Evolutionary conservation across 2,113 vertebrate genomes (phyloP), one percentile per base, ranked within the genome.

Genomic region (Xenopus laevis): DNA sequence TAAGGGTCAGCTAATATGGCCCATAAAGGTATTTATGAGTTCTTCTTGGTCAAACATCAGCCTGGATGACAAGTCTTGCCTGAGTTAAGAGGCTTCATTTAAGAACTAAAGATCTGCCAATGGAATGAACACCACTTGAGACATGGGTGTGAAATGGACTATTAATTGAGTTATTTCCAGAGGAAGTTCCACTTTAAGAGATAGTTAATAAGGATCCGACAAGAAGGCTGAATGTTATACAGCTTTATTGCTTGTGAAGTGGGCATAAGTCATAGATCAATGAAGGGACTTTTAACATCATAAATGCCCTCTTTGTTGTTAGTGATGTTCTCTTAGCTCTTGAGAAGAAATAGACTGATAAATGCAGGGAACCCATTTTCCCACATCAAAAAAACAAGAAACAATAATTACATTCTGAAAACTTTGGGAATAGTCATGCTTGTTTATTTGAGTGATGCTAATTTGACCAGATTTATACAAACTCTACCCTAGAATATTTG

Each of bases 11-110:
- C 45, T 70, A 70, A 64, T 70, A 70, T 69, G 74, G 64, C 67
- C 53, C 67, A 77, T 77, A 76, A 76, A 77, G 74, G 74, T 77
- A 77, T 77, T 77, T 77, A 77, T 70, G 66, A 64, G 74, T 70
- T 70, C 67, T 59, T 64, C 33, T 77, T 64, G 67, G 74, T 70
- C 74, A 70, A 70, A 13, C 53, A 55, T 70, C 47, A 70, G 74
- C 74, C 50, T 30, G 74, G 67, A 68, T 77, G 74, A 77, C 74
- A 77, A 77, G 74, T 77, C 67, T n/a, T 64, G 47, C 74, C 67
- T 70, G 74, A 70, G 70, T 40, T 52, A 68, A 75, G 65, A 57
- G 13, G 21, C 30, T 77, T 64, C 61, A 45, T 55, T 57, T 33
- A 46, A 52, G 65, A 55, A 55, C 6, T 62, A 70, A 60, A 69